Percentiles rank a stretch among this genome's conserved stretches.
These are phyloP conservation scores for Cygnus atratus DNA, from an alignment of 2,113 vertebrate species.

Conservation along the genomic window DNA sequence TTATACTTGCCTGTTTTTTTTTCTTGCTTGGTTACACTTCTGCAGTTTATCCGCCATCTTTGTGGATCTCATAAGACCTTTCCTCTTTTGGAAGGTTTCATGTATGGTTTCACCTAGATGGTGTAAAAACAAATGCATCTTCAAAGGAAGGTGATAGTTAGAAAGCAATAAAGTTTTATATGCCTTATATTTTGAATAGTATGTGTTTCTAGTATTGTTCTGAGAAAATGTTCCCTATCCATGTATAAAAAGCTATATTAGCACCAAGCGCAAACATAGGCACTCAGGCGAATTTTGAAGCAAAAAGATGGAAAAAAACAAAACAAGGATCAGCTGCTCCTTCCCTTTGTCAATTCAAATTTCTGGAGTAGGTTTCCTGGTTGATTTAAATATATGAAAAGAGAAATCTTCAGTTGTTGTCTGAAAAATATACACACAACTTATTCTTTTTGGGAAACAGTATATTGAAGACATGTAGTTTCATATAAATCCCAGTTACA, in stretches of 20 bases:
- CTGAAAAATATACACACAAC: background rate
- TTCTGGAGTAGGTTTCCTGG: background rate
- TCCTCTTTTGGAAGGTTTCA: background rate
- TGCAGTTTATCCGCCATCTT: background rate
- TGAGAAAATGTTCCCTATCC: background rate
- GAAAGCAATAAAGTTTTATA: background rate
- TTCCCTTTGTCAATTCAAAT: background rate
- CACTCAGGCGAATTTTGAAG: background rate
- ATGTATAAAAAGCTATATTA: background rate
- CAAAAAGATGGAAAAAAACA: background rate
- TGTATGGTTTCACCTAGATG: background rate
- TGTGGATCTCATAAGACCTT: background rate
- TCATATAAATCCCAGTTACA: background rate
- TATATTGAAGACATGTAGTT: constrained; percentile 2
- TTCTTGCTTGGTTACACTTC: background rate
- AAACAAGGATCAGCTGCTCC: background rate
- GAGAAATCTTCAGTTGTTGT: background rate
- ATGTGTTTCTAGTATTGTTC: background rate
- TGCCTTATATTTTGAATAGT: background rate
- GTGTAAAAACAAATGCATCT: background rate
- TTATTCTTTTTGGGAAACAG: background rate
- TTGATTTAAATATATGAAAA: background rate
- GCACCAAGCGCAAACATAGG: background rate
- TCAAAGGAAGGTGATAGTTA: background rate
- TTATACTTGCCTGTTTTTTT: background rate